Percentiles rank a stretch among this genome's conserved stretches.
phyloP scores from a whole-genome alignment of 2,113 vertebrate species.

The Zosterops borbonicus region DNA sequence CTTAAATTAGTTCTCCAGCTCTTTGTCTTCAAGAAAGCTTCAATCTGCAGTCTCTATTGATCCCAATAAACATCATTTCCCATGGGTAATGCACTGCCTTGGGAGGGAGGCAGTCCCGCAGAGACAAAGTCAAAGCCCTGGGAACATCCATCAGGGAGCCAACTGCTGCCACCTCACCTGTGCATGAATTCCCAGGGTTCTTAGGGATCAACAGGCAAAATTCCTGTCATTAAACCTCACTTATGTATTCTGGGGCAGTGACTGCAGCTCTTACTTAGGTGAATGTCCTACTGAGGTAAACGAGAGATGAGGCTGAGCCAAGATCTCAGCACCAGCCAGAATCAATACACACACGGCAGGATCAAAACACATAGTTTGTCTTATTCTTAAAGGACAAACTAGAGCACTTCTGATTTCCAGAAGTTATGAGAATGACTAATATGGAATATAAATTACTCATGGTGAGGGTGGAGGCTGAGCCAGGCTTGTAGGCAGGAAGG shows the following conservation, averaged over 20 bases:
- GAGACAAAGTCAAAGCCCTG: not conserved
- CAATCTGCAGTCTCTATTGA: not conserved
- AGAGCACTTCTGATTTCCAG: not conserved
- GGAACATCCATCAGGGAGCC: not conserved
- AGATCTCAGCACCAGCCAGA: not conserved
- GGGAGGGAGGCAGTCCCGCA: rapidly evolving
- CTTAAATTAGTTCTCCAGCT: not conserved
- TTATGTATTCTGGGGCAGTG: not conserved
- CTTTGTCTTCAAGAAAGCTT: not conserved
- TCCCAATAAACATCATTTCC: not conserved
- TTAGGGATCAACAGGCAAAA: not conserved
- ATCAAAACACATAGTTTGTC: not conserved
- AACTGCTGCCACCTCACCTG: not conserved
- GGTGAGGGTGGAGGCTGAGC: not conserved
- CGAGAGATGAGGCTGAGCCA: not conserved
- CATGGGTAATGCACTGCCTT: not conserved
- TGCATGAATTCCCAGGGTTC: not conserved
- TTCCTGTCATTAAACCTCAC: not conserved
- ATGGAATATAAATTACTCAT: not conserved
- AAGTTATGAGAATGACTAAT: not conserved
- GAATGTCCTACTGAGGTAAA: not conserved
- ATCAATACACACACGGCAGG: not conserved
- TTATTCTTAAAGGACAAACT: not conserved
- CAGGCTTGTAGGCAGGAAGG: not conserved
- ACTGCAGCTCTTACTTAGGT: not conserved